A percentile compares a stretch with the other conserved stretches of the same genome.
These are phyloP conservation scores for Tapirus indicus DNA, from an alignment of 2,797 vertebrate genomes.

Conservation along the genomic window DNA sequence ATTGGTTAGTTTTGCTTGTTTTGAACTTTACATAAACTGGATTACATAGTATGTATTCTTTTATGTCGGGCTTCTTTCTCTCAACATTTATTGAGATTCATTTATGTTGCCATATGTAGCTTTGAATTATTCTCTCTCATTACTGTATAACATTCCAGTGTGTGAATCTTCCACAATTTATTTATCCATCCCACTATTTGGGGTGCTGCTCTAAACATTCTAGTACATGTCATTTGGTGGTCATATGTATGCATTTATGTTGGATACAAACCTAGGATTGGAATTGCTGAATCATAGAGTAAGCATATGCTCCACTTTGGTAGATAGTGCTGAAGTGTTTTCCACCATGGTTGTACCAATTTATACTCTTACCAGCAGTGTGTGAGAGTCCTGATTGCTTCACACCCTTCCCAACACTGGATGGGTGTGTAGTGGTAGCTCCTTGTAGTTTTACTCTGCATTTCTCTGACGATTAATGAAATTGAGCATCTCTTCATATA, in stretches of 20 bases:
- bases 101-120: not conserved
- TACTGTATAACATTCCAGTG: not conserved
- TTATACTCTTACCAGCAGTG: not conserved
- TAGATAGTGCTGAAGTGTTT: not conserved
- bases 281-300: not conserved
- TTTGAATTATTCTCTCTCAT: not conserved
- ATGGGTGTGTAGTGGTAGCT: not conserved
- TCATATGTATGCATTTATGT: not conserved
- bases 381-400: not conserved
- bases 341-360: not conserved
- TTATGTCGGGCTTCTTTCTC: not conserved
- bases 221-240: not conserved
- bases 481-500: not conserved
- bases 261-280: not conserved
- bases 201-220: not conserved
- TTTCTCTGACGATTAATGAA: not conserved
- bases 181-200: not conserved
- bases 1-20: not conserved
- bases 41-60: not conserved
- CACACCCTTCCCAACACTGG: not conserved
- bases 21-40: not conserved
- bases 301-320: not conserved
- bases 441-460: not conserved
- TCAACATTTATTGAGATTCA: constrained; percentile 1
- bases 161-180: not conserved